These are phyloP conservation scores for Tachyglossus aculeatus DNA, from an alignment of 2,797 vertebrate species.

Conservation along the genomic window DNA sequence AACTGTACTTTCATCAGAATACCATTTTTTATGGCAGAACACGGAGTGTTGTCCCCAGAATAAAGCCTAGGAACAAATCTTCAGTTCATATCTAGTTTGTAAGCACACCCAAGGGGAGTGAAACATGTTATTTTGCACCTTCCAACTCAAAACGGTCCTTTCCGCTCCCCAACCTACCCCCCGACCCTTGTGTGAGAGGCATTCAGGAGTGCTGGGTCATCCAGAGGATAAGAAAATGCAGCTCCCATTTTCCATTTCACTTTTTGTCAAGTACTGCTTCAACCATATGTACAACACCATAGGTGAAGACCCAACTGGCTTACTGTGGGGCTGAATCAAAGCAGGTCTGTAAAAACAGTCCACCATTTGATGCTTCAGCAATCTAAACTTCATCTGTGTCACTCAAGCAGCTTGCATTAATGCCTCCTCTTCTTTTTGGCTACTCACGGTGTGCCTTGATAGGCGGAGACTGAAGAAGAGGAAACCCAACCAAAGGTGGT, in stretches of 20 bases:
- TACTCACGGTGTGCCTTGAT: constrained; percentile 48
- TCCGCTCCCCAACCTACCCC: too few relatives aligned
- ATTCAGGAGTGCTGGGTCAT: constrained; percentile 24
- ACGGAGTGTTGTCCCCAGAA: too few relatives aligned
- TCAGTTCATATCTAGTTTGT: too few relatives aligned
- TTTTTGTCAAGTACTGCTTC: constrained; percentile 74
- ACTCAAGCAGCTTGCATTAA: constrained; percentile 59
- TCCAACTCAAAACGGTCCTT: too few relatives aligned
- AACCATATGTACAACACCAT: constrained; percentile 74
- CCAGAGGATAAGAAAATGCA: constrained; percentile 54
- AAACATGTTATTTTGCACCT: constrained; percentile 47
- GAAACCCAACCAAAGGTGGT: constrained; percentile 70
- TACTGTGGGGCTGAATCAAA: constrained; percentile 63
- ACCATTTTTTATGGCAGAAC: too few relatives aligned
- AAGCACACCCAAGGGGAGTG: too few relatives aligned
- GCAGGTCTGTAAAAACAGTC: constrained; percentile 84
- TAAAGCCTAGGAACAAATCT: too few relatives aligned
- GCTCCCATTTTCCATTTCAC: constrained; percentile 83
- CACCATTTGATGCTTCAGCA: constrained; percentile 45
- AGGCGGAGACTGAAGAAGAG: constrained; percentile 72
- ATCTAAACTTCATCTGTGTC: constrained; percentile 36
- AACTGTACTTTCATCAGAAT: neutral
- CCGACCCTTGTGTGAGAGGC: constrained; percentile 17
- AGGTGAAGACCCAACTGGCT: constrained; percentile 81
- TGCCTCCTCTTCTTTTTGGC: constrained; percentile 64